These are phyloP conservation scores for Drosophila ambigua DNA, from an alignment of 1,140 invertebrate genomes.

Conservation along the genomic window DNA sequence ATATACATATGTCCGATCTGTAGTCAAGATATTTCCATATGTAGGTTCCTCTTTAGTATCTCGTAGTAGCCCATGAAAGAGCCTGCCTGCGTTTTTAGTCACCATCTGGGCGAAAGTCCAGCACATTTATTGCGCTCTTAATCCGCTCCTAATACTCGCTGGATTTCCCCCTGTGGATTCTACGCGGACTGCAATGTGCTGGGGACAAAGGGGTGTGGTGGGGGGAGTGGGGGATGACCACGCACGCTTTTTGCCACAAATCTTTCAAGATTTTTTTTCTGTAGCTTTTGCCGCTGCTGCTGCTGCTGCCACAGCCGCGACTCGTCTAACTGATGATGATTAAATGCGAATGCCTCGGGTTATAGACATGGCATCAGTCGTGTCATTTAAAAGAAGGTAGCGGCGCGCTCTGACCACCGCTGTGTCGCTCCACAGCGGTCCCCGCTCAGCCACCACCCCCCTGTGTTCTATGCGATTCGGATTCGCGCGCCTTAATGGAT, in stretches of 20 bases:
- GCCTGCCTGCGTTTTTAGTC: not conserved
- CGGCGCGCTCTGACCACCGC: conserved; percentile 50
- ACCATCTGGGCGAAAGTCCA: conserved; percentile 44
- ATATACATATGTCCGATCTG: not conserved
- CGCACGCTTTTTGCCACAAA: conserved; percentile 81
- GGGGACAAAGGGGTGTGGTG: not conserved
- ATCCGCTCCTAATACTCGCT: conserved; percentile 60
- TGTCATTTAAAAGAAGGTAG: conserved; percentile 83
- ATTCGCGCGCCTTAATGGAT: conserved; percentile 79
- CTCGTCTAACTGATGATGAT: conserved; percentile 82
- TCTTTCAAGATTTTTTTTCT: conserved; percentile 67
- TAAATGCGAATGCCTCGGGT: conserved; percentile 80
- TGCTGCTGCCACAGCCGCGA: conserved; percentile 46
- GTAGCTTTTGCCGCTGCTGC: conserved; percentile 1
- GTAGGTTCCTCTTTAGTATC: not conserved
- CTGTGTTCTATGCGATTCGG: conserved; percentile 53
- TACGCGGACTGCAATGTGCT: conserved; percentile 8
- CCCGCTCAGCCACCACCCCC: not conserved
- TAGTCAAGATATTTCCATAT: not conserved
- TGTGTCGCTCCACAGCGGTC: conserved; percentile 10
- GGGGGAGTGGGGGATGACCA: conserved; percentile 58
- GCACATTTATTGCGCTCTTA: conserved; percentile 46
- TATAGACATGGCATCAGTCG: conserved; percentile 82
- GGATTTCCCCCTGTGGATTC: conserved; percentile 34
- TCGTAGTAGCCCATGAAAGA: too few relatives aligned